Conservation (phyloP, 2,797 vertebrate species). For the Lithobates sylvaticus region DNA sequence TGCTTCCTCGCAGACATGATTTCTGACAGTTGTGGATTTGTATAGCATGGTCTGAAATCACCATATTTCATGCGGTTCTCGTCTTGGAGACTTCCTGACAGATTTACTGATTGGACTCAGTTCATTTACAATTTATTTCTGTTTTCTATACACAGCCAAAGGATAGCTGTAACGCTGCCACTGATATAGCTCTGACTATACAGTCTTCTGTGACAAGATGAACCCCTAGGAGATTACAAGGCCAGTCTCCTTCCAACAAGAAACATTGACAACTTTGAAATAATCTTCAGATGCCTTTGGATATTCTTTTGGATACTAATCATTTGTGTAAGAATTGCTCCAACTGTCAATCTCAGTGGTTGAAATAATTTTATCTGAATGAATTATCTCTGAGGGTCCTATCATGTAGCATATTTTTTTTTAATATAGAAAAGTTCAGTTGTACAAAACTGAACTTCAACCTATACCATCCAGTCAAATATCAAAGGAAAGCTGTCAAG, state of each 20-base stretch:
- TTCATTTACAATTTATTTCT: slow-evolving; percentile 37
- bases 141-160: background rate
- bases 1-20: slow-evolving; percentile 31
- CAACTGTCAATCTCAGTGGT: background rate
- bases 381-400: background rate
- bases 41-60: slow-evolving; percentile 37
- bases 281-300: background rate
- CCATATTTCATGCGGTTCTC: slow-evolving; percentile 26
- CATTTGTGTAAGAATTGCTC: background rate
- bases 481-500: background rate
- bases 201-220: background rate
- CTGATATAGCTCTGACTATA: background rate
- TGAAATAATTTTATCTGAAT: background rate
- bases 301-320: background rate
- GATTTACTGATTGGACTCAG: slow-evolving; percentile 36
- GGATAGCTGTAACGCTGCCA: background rate
- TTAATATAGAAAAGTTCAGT: background rate
- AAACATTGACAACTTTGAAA: background rate
- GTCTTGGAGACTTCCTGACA: slow-evolving; percentile 30
- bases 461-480: background rate
- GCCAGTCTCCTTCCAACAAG: background rate
- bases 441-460: background rate
- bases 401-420: background rate
- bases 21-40: slow-evolving; percentile 51
- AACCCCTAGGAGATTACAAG: slow-evolving; percentile 5